Base-by-base conservation (phyloP, 37 sponge, comb jelly and placozoan species). In the Oopsacas minuta region DNA sequence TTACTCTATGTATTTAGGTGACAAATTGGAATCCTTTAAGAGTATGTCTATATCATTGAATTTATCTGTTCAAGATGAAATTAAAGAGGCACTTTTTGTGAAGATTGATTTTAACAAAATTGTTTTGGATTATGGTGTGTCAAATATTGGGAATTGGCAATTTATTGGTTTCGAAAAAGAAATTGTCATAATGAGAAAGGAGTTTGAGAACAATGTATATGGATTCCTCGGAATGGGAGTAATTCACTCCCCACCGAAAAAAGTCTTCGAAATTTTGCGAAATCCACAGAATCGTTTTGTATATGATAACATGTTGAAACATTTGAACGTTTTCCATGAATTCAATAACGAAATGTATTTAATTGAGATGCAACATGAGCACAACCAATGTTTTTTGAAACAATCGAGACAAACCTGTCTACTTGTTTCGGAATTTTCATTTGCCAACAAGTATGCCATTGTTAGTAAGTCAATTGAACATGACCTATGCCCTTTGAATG, bases 261-360 rank as follows among this genome's bases (percentile, higher is more conserved):
- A 34, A 61, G 75, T 61, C 7, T 61, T 61, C 22, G 75, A 61
- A 61, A 34, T 61, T 61, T 61, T 61, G 75, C 75, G 75, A 25
- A 61, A 61, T 61, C 75, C 75, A 25, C 75, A 61, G 28, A 61
- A 61, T 61, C 75, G 75, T 32, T 61, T 61, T 61, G 75, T 61
- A 32, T 61, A 61, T 61, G 75, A 61, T 61, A 61, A 61, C 28
- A 61, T 61, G 75, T 10, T 61, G 1, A 61, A 61, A 61, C 3
- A 61, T 61, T 32, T 61, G 3, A 25, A 10, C 28, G 75, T 61
- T 61, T 12, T 61, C 7, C 20, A 61, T 7, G 75, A 61, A 25
- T 3, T 61, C 1, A 34, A n/a, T 10, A 61, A 61, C 5, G 75
- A n/a, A 61, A 61, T 61, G 75, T 61, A 61, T 61, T 32, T 61